Evolutionary conservation across 1,140 invertebrate genomes (phyloP).

Genomic region (Camponotus pennsylvanicus): DNA sequence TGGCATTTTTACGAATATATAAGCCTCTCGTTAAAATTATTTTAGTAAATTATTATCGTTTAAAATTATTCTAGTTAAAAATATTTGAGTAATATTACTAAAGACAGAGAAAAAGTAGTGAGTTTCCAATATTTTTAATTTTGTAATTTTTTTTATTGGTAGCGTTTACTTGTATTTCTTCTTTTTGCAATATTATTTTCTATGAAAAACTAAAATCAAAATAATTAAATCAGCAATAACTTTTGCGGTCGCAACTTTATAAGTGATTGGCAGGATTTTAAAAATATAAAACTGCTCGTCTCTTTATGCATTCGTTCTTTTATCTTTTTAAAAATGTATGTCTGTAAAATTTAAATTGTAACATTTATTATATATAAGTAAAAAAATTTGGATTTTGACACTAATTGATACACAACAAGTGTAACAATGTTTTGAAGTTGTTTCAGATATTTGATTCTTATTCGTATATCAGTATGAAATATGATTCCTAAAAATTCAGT

Average conservation of each 20-base stretch:
- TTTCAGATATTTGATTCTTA: conserved; percentile 21
- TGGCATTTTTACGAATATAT: not conserved
- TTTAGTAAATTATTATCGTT: not conserved
- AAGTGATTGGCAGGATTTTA: not conserved
- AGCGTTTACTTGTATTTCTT: not conserved
- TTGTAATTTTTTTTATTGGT: not conserved
- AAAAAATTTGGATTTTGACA: not conserved
- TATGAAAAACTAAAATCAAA: not conserved
- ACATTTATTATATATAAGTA: not conserved
- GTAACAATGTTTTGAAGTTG: not conserved
- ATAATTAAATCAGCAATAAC: not conserved
- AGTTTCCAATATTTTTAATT: not conserved
- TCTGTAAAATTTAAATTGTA: not conserved
- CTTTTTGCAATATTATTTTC: not conserved
- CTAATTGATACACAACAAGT: not conserved
- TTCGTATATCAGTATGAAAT: not conserved
- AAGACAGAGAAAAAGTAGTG: not conserved
- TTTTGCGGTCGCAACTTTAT: not conserved
- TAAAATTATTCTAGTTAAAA: not conserved
- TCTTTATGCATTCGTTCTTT: not conserved
- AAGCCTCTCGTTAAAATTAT: not conserved
- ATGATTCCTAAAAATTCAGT: not conserved
- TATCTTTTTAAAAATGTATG: not conserved
- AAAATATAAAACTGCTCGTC: not conserved
- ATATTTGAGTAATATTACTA: not conserved